Conservation (phyloP, 2,888 invertebrate genomes). For the Bombylius major region DNA sequence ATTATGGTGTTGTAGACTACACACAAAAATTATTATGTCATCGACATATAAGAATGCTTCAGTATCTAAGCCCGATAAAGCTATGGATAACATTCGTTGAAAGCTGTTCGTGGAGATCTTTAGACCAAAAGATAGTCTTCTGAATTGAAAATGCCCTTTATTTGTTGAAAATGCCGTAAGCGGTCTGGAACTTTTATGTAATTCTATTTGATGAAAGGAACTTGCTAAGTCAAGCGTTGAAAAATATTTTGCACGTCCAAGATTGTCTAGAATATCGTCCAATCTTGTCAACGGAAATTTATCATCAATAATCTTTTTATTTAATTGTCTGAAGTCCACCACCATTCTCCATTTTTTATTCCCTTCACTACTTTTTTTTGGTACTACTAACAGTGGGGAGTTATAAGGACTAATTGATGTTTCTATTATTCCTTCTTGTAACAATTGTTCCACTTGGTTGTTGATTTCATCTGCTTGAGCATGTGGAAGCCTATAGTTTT, state of each 20-base stretch:
- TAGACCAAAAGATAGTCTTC: constrained; percentile 4
- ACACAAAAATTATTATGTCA: constrained; percentile 14
- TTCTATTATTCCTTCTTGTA: constrained; percentile 19
- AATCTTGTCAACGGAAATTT: constrained; percentile 6
- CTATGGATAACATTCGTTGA: constrained; percentile 9
- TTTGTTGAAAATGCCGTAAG: constrained; percentile 11
- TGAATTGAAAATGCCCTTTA: constrained; percentile 4
- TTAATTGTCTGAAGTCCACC: constrained; percentile 4
- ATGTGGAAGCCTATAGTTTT: constrained; percentile 4
- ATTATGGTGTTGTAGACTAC: constrained; percentile 8
- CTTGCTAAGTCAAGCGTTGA: neutral
- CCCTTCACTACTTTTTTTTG: neutral
- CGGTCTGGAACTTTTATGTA: constrained; percentile 10
- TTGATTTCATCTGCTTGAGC: constrained; percentile 4
- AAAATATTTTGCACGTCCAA: constrained; percentile 1
- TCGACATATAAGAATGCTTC: constrained; percentile 13
- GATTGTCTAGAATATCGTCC: constrained; percentile 5
- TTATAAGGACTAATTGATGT: constrained; percentile 16
- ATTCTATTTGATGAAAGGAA: constrained; percentile 6
- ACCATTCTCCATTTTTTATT: neutral
- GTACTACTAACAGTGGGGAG: constrained; percentile 17
- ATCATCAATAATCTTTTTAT: constrained; percentile 6
- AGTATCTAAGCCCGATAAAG: neutral
- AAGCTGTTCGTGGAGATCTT: constrained; percentile 6
- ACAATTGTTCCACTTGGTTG: constrained; percentile 19